Conservation (phyloP, 2,797 vertebrate genomes). For the Ptychadena robeensis region DNA sequence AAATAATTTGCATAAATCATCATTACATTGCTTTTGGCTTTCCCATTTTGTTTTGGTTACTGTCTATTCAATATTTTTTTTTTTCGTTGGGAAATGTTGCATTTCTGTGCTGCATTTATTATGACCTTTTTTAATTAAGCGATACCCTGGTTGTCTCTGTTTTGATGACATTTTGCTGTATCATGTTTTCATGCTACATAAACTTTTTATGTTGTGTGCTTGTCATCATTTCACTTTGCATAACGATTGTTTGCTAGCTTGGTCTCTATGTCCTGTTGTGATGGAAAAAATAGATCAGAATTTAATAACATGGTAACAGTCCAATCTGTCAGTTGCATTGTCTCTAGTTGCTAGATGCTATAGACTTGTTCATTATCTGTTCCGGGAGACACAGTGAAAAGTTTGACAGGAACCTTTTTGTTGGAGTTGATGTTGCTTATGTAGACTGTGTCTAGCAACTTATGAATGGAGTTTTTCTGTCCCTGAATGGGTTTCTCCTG, state of each 20-base stretch:
- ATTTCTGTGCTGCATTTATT: not conserved
- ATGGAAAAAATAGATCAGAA: not conserved
- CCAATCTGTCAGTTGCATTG: not conserved
- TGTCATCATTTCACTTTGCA: not conserved
- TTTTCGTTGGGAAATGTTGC: not conserved
- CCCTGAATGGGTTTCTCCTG: slow-evolving; percentile 6
- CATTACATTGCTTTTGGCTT: not conserved
- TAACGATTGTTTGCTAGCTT: not conserved
- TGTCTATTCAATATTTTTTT: too few relatives aligned
- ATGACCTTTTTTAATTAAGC: too few relatives aligned
- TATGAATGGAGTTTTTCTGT: slow-evolving; percentile 35
- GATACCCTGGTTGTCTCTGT: too few relatives aligned
- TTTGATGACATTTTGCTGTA: too few relatives aligned
- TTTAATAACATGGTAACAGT: slow-evolving; percentile 30
- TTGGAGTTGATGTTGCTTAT: not conserved
- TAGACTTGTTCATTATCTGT: not conserved
- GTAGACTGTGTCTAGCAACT: not conserved
- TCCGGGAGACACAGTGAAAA: not conserved
- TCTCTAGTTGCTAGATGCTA: slow-evolving; percentile 33
- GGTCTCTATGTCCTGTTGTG: not conserved
- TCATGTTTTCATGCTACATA: too few relatives aligned
- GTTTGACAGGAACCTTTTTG: not conserved
- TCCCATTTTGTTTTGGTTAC: not conserved
- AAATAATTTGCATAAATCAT: too few relatives aligned
- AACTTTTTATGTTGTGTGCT: too few relatives aligned